A percentile compares a stretch with the other conserved stretches of the same genome.
These are phyloP conservation scores for Montipora capitata DNA, from an alignment of 92 coral and sea anemone genomes.

Conservation along the genomic window DNA sequence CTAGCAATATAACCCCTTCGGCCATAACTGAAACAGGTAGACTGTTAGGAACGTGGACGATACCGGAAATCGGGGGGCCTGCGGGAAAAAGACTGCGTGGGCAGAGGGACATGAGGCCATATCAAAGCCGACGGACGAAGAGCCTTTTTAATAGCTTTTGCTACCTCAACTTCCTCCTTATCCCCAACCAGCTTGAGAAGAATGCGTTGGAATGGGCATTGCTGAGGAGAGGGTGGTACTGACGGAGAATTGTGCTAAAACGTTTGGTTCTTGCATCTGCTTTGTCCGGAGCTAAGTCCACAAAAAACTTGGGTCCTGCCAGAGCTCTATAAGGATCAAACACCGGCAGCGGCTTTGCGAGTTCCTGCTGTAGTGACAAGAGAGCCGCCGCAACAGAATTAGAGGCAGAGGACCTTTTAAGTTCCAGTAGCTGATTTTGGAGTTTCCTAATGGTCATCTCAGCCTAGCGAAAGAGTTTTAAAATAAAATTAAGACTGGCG, in stretches of 20 bases:
- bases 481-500: neutral
- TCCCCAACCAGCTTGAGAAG: constrained; percentile 39
- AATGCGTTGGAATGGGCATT: constrained; percentile 37
- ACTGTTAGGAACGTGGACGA: neutral
- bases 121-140: neutral
- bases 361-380: neutral
- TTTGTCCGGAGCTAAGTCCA: neutral
- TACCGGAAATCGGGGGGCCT: neutral
- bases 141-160: constrained; percentile 21
- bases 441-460: neutral
- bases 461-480: neutral
- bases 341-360: constrained; percentile 22
- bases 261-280: constrained; percentile 26
- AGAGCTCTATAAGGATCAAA: constrained; percentile 48
- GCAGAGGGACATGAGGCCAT: too few species aligned
- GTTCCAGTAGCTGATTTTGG: neutral
- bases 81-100: neutral
- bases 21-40: neutral
- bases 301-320: too few species aligned
- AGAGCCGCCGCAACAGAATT: constrained; percentile 43
- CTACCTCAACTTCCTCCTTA: constrained; percentile 36
- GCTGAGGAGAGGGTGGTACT: constrained; percentile 44
- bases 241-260: constrained; percentile 27
- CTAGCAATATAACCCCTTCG: neutral
- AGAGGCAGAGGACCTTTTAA: neutral